phyloP scores from a whole-genome alignment of 2,888 invertebrate genomes.

The Allygus modestus region DNA sequence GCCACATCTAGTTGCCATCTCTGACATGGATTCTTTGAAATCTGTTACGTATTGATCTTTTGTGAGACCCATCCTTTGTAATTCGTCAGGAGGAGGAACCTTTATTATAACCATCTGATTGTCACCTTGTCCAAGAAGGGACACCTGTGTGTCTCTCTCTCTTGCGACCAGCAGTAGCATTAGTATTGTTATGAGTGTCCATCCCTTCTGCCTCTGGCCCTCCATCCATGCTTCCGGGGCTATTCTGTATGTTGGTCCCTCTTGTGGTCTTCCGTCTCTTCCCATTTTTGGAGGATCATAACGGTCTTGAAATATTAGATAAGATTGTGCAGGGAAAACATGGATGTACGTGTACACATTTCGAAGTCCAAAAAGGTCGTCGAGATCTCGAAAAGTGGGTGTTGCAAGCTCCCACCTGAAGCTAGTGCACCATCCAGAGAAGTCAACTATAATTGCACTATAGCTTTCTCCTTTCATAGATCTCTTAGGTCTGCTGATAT shows the following conservation, averaged over 20 bases:
- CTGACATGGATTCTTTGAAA: neutral
- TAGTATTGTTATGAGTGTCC: neutral
- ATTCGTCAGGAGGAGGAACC: neutral
- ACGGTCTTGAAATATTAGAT: too few species aligned
- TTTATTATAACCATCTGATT: conserved; percentile 23
- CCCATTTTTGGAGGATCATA: neutral
- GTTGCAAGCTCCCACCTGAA: neutral
- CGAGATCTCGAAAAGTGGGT: too few species aligned
- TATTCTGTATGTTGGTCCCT: neutral
- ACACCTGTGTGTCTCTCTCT: neutral
- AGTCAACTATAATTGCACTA: neutral
- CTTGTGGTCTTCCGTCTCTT: neutral
- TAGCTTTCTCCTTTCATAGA: neutral
- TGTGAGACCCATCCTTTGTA: too few species aligned
- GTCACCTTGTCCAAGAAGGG: conserved; percentile 10
- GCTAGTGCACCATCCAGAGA: conserved; percentile 1
- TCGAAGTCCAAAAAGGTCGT: too few species aligned
- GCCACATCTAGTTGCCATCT: conserved; percentile 8
- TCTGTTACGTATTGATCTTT: too few species aligned
- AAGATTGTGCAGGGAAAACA: too few species aligned
- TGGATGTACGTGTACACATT: too few species aligned
- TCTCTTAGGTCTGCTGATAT: neutral
- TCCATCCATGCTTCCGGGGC: conserved; percentile 27
- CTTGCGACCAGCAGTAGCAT: conserved; percentile 1
- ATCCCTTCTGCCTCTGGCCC: neutral